Evolutionary conservation across 92 coral and sea anemone species (phyloP).

Genomic region (Metridium senile): DNA sequence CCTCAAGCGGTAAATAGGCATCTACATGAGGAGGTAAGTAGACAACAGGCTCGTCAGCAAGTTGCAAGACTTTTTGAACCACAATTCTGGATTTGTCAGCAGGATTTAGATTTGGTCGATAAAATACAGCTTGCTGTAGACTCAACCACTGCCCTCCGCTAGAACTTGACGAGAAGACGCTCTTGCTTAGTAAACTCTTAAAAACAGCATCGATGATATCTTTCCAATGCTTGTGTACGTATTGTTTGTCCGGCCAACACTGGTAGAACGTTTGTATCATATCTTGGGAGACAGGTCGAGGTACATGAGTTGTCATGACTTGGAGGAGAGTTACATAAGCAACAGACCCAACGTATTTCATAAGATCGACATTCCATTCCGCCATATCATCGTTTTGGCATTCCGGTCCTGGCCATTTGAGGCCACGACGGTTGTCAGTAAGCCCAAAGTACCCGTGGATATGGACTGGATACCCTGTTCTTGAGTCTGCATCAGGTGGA

Average conservation of each 20-base stretch:
- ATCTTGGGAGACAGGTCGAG: not conserved
- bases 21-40: conserved; percentile 62
- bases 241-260: conserved; percentile 63
- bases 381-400: conserved; percentile 82
- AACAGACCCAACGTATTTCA: conserved; percentile 54
- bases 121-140: conserved; percentile 46
- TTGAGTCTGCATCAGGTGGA: conserved; percentile 90
- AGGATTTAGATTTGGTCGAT: conserved; percentile 33
- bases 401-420: conserved; percentile 94
- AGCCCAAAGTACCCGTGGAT: conserved; percentile 88
- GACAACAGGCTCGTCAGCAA: conserved; percentile 79
- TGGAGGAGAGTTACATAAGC: conserved; percentile 69
- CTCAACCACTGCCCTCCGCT: conserved; percentile 65
- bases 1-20: not conserved
- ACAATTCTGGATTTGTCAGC: no score
- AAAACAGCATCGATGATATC: conserved; percentile 59
- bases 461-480: conserved; percentile 92
- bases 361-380: conserved; percentile 83
- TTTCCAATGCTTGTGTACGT: conserved; percentile 73
- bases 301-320: conserved; percentile 28
- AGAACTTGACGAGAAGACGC: conserved; percentile 58
- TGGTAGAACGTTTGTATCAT: conserved; percentile 47
- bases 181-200: conserved; percentile 29
- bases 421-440: conserved; percentile 93
- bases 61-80: conserved; percentile 50